Base-by-base conservation (phyloP, 2,888 invertebrate species). In the Drosophila tripunctata region DNA sequence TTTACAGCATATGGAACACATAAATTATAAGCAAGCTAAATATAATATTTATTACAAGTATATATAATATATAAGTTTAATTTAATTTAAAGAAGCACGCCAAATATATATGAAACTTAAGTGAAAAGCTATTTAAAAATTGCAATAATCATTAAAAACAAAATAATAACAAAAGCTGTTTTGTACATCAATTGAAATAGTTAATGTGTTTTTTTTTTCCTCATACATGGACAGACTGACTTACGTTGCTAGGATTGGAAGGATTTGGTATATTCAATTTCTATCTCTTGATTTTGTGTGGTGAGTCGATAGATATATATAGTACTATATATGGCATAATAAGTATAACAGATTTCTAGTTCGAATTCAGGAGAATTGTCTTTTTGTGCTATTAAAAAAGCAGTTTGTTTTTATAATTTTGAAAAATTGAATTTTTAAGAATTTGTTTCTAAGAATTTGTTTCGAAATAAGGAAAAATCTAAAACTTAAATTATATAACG, bases 281-380 rank as follows among this genome's bases (percentile, higher is more conserved):
- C 36, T 41, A 31, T 56, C 43, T 54, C 75, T 87, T 10, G 71
- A 91, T 90, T 91, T 91, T 91, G 90, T 91, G 90, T 91, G 90
- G 90, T 90, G 90, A 91, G 90, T 90, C 90, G 60, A 66, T 67
- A 8, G 24, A 24, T 22, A 48, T 64, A 61, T 41, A n/a, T 4
- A 31, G 31, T 31, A 55, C 54, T 57, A 48, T n/a, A 51, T 40
- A 27, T 15, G 27, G 27, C 45, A 12, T 5, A 45, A 74, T 31
- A 41, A 19, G 35, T 48, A 47, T 55, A 38, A 17, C 1, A 40
- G 6, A 38, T 56, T 33, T 15, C 0, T 31, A 47, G 24, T 17
- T 48, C 27, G 10, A n/a, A 60, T 38, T 15, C 33, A 24, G n/a
- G n/a, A n/a, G 27, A 30, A 31, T 27, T 35, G 17, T 22, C n/a